Conservation (phyloP, 2,113 vertebrate genomes). For the Bubo blakistoni region DNA sequence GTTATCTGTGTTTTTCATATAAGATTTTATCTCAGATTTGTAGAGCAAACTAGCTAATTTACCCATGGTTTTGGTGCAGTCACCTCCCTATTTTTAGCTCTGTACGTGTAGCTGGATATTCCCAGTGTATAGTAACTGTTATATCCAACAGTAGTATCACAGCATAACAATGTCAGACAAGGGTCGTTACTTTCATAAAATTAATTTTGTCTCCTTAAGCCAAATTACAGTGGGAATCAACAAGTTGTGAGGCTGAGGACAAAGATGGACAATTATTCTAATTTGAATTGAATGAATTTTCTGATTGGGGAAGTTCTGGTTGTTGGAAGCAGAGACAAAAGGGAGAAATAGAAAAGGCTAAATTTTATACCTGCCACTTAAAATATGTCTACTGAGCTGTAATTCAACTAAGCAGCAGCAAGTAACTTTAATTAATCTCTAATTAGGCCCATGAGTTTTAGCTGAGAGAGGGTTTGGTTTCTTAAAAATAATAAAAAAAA, state of each 20-base stretch:
- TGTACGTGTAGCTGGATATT: background rate
- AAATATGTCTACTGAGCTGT: slow-evolving; percentile 44
- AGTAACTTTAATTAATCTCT: slow-evolving; percentile 73
- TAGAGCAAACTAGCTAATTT: background rate
- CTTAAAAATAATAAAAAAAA: slow-evolving; percentile 45
- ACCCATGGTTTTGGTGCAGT: background rate
- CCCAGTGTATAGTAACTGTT: background rate
- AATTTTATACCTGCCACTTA: slow-evolving; percentile 63
- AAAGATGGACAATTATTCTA: slow-evolving; percentile 2
- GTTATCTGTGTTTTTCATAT: background rate
- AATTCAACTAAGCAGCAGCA: slow-evolving; percentile 61
- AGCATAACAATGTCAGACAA: background rate
- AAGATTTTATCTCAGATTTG: background rate
- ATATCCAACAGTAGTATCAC: background rate
- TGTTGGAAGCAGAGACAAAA: background rate
- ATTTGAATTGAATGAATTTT: slow-evolving; percentile 26
- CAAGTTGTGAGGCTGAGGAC: background rate
- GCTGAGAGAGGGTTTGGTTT: slow-evolving; percentile 36
- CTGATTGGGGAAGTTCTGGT: background rate
- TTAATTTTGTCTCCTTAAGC: background rate
- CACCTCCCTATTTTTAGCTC: background rate
- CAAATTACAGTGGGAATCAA: background rate
- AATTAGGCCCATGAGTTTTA: slow-evolving; percentile 71
- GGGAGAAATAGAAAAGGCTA: background rate
- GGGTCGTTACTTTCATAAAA: background rate